Conservation (phyloP, 2,888 invertebrate species). For the Mamestra brassicae region DNA sequence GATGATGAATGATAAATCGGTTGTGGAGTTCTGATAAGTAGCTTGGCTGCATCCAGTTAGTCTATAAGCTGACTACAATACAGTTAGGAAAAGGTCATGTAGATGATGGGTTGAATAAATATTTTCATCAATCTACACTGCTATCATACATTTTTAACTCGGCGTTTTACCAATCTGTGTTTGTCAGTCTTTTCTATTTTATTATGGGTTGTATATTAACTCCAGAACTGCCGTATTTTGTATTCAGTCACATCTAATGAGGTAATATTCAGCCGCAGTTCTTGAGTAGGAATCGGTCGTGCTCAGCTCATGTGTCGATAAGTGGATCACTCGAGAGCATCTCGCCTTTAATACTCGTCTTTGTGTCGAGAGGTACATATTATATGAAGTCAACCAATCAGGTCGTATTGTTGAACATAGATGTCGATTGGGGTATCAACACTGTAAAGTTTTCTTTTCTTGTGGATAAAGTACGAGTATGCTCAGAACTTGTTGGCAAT, state of each 20-base stretch:
- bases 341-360: conserved; percentile 20
- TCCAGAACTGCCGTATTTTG: not conserved
- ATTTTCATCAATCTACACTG: too few relatives aligned
- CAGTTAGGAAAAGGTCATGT: not conserved
- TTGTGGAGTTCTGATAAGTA: not conserved
- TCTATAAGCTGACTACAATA: not conserved
- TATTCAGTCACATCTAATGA: conserved; percentile 9
- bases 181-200: too few relatives aligned
- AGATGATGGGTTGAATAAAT: too few relatives aligned
- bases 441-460: not conserved
- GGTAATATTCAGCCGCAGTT: conserved; percentile 11
- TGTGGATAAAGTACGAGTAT: not conserved
- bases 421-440: not conserved
- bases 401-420: not conserved
- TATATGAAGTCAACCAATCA: conserved; percentile 15
- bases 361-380: conserved; percentile 1
- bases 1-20: too few relatives aligned
- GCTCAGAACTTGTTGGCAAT: not conserved
- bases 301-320: conserved; percentile 33
- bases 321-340: conserved; percentile 5
- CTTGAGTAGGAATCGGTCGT: conserved; percentile 20
- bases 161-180: too few relatives aligned
- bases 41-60: not conserved
- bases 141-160: too few relatives aligned
- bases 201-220: too few relatives aligned